phyloP scores from a whole-genome alignment of 2,797 vertebrate species.

The Coregonus ussuriensis region DNA sequence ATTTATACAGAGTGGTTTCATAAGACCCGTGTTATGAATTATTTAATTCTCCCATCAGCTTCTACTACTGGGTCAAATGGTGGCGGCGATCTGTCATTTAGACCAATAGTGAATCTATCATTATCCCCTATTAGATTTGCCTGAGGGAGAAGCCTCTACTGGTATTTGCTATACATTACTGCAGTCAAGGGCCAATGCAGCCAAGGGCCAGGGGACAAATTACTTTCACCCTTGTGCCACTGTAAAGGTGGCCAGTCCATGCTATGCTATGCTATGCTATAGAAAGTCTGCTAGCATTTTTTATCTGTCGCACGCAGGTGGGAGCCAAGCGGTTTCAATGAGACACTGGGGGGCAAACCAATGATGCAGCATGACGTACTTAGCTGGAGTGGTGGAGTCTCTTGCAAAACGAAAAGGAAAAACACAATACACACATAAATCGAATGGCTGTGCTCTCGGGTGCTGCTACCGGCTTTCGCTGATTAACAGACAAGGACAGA shows the following conservation, averaged over 20 bases:
- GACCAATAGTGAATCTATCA: constrained; percentile 29
- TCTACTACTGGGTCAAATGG: constrained; percentile 45
- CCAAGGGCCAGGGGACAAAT: not conserved
- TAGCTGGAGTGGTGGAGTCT: constrained; percentile 65
- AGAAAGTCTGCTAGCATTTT: too few relatives aligned
- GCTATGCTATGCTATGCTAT: constrained; percentile 45
- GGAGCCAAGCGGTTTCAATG: constrained; percentile 64
- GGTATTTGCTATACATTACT: constrained; percentile 10
- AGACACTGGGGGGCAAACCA: constrained; percentile 49
- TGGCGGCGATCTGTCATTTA: constrained; percentile 27
- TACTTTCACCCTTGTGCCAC: constrained; percentile 17
- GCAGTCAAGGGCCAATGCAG: constrained; percentile 9
- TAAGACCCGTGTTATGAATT: constrained; percentile 8
- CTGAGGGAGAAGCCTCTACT: not conserved
- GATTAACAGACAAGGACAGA: constrained; percentile 60
- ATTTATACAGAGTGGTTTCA: constrained; percentile 37
- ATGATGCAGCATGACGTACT: constrained; percentile 65
- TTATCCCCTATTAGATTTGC: constrained; percentile 31
- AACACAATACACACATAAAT: constrained; percentile 65
- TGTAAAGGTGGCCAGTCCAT: constrained; percentile 21
- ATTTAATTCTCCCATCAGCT: constrained; percentile 22
- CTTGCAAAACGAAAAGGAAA: constrained; percentile 67
- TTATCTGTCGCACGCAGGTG: constrained; percentile 52
- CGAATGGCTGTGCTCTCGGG: constrained; percentile 57
- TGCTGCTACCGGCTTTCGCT: constrained; percentile 48